phyloP scores from a whole-genome alignment of 2,888 invertebrate species.

The Gortyna flavago region DNA sequence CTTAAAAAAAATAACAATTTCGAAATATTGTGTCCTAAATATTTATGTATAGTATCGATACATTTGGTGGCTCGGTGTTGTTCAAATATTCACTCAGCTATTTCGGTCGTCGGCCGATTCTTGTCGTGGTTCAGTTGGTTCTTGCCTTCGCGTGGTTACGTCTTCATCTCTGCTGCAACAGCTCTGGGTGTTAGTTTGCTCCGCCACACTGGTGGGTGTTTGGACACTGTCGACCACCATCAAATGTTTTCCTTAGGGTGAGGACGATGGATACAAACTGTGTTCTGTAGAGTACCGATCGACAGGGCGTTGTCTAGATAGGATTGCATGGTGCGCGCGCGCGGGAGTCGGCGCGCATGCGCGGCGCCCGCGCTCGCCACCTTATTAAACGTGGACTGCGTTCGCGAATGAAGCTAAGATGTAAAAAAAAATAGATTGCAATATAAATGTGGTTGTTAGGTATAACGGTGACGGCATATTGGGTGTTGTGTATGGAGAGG shows the following conservation, averaged over 20 bases:
- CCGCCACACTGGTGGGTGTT: constrained; percentile 54
- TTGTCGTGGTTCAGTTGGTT: constrained; percentile 61
- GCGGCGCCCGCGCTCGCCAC: constrained; percentile 66
- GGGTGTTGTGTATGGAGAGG: constrained; percentile 88
- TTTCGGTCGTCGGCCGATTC: constrained; percentile 39
- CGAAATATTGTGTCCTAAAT: constrained; percentile 87
- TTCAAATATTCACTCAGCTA: constrained; percentile 63
- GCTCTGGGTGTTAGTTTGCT: constrained; percentile 16
- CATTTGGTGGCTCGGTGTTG: constrained; percentile 75
- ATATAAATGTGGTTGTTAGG: constrained; percentile 86
- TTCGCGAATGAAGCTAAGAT: constrained; percentile 82
- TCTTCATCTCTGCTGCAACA: constrained; percentile 52
- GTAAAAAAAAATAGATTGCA: constrained; percentile 87
- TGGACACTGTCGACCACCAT: constrained; percentile 74
- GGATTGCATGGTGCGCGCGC: constrained; percentile 76
- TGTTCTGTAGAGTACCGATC: constrained; percentile 88
- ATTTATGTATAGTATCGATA: constrained; percentile 87
- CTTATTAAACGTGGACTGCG: constrained; percentile 76
- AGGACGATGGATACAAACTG: constrained; percentile 88
- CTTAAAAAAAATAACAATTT: constrained; percentile 80
- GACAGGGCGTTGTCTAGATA: constrained; percentile 87
- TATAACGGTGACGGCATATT: constrained; percentile 83
- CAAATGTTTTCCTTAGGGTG: constrained; percentile 84
- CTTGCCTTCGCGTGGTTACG: constrained; percentile 64
- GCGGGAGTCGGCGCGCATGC: constrained; percentile 43